phyloP scores from a whole-genome alignment of 2,888 invertebrate genomes.

The Parascotia fuliginaria region DNA sequence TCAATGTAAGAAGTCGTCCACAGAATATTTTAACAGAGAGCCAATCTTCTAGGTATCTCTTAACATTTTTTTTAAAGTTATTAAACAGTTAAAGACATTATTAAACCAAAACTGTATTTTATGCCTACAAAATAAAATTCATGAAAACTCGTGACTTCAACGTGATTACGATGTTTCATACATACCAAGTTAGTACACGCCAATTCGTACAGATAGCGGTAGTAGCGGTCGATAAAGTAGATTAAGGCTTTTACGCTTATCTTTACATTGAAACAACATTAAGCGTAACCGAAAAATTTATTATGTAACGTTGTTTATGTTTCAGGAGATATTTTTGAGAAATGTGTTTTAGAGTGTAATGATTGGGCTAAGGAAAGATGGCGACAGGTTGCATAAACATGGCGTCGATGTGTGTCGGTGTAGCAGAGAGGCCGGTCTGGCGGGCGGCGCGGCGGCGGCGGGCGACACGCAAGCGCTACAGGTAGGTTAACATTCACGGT shows the following conservation, averaged over 20 bases:
- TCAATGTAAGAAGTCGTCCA: background rate
- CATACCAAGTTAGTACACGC: background rate
- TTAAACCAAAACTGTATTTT: too few relatives aligned
- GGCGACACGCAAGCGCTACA: slow-evolving; percentile 83
- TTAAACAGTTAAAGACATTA: too few relatives aligned
- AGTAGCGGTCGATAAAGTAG: slow-evolving; percentile 54
- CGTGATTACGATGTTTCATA: slow-evolving; percentile 5
- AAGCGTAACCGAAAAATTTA: background rate
- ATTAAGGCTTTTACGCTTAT: slow-evolving; percentile 61
- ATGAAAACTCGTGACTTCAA: slow-evolving; percentile 30
- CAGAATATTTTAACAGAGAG: too few relatives aligned
- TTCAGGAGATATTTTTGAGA: background rate
- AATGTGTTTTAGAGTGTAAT: background rate
- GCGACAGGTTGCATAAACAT: slow-evolving; percentile 60
- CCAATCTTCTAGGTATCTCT: background rate
- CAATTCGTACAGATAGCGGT: slow-evolving; percentile 56
- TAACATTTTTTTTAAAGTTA: background rate
- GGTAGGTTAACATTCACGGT: slow-evolving; percentile 85
- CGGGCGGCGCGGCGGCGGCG: slow-evolving; percentile 44
- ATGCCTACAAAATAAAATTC: too few relatives aligned
- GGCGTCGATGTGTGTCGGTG: slow-evolving; percentile 70
- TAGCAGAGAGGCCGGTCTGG: slow-evolving; percentile 67
- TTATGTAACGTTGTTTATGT: background rate
- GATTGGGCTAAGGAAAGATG: background rate
- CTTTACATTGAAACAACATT: slow-evolving; percentile 5